A percentile compares a stretch with the other conserved stretches of the same genome.
phyloP scores from a whole-genome alignment of 2,113 vertebrate genomes.

The Struthio camelus region DNA sequence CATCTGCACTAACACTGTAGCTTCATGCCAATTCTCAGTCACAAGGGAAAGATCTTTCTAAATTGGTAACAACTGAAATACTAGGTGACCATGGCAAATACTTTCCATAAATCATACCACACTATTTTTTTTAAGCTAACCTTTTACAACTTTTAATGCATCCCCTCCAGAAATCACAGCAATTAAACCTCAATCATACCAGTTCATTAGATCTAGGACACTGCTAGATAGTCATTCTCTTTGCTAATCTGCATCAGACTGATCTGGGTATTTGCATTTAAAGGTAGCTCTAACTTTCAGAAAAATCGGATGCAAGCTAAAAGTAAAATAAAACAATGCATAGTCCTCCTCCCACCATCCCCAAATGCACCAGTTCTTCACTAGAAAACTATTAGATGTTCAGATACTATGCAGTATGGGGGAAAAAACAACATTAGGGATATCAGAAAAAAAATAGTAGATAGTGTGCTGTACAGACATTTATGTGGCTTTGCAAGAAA shows the following conservation, averaged over 20 bases:
- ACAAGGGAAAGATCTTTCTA: background rate
- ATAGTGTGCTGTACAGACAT: background rate
- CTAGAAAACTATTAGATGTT: background rate
- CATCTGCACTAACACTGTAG: background rate
- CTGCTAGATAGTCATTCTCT: background rate
- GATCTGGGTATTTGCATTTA: background rate
- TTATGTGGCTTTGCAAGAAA: background rate
- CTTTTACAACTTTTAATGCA: background rate
- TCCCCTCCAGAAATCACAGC: background rate
- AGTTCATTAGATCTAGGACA: background rate
- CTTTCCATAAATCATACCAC: background rate
- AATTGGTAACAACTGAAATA: background rate
- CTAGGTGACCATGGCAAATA: background rate
- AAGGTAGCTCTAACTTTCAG: too few species aligned
- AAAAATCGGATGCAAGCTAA: too few species aligned
- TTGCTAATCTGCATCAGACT: background rate
- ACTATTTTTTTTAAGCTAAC: background rate
- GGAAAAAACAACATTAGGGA: background rate
- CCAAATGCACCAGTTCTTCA: background rate
- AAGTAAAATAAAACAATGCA: background rate
- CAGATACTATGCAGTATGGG: background rate
- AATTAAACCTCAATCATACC: background rate
- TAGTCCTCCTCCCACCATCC: background rate
- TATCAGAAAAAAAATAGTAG: rapidly evolving
- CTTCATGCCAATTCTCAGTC: background rate